Evolutionary conservation across 2,113 vertebrate species (phyloP).

Genomic region (Pterocles orientalis): DNA sequence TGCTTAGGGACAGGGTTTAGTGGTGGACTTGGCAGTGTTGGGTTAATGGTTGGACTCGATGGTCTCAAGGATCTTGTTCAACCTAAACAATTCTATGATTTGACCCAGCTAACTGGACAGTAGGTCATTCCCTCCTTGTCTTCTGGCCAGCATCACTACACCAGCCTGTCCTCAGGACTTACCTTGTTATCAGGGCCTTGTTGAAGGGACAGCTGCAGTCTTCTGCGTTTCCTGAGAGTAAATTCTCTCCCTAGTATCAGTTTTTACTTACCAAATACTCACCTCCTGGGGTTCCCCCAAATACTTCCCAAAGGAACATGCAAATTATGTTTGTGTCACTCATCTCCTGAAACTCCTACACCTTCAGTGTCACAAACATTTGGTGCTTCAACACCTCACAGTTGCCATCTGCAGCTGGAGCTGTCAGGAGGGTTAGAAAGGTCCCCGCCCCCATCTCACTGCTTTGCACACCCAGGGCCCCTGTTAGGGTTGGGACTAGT

Average conservation of each 20-base stretch:
- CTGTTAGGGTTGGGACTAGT: rapidly evolving
- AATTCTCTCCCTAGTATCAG: background rate
- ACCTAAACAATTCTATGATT: too few species aligned
- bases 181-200: background rate
- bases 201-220: background rate
- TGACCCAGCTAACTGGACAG: background rate
- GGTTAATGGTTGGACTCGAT: too few species aligned
- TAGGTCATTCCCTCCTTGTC: background rate
- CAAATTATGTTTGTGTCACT: too few species aligned
- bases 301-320: background rate
- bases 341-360: too few species aligned
- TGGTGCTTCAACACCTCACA: too few species aligned
- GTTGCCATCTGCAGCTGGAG: too few species aligned
- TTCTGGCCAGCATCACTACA: background rate
- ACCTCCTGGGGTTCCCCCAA: too few species aligned
- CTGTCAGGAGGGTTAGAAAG: too few species aligned
- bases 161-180: background rate
- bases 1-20: too few species aligned
- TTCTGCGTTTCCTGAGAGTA: background rate
- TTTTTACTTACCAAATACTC: background rate
- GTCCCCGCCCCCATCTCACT: background rate
- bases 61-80: too few species aligned
- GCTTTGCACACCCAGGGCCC: background rate
- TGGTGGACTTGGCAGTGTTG: too few species aligned
- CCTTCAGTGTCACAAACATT: too few species aligned